A percentile compares a stretch with the other conserved stretches of the same genome.
These are phyloP conservation scores for Catagonus wagneri DNA, from an alignment of 2,113 vertebrate species.

Conservation along the genomic window DNA sequence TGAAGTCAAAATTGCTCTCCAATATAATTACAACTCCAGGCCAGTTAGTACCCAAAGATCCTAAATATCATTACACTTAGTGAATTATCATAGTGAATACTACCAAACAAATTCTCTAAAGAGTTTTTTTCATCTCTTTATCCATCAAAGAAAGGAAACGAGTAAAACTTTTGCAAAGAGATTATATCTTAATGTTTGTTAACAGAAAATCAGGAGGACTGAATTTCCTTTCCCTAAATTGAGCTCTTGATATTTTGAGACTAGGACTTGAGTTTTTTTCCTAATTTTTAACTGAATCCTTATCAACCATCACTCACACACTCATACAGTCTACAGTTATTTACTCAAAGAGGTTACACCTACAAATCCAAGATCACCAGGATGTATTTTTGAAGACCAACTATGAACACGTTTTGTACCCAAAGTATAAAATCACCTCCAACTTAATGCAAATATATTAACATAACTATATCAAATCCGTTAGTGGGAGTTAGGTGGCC, in stretches of 20 bases:
- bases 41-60: background rate
- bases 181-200: background rate
- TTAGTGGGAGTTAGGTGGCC: background rate
- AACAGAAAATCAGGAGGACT: background rate
- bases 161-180: background rate
- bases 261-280: background rate
- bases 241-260: background rate
- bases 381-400: background rate
- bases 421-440: background rate
- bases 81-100: background rate
- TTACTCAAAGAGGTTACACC: slow-evolving; percentile 25
- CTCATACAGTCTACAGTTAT: background rate
- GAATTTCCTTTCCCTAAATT: background rate
- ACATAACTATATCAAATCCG: background rate
- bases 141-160: background rate
- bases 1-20: background rate
- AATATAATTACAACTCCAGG: slow-evolving; percentile 26
- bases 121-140: background rate
- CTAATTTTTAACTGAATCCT: background rate
- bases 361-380: background rate
- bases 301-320: background rate
- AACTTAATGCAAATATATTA: background rate
- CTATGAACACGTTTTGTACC: background rate
- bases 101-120: background rate
- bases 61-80: background rate